Evolutionary conservation across 2,113 vertebrate genomes (phyloP).

Genomic region (Pseudopodoces humilis): DNA sequence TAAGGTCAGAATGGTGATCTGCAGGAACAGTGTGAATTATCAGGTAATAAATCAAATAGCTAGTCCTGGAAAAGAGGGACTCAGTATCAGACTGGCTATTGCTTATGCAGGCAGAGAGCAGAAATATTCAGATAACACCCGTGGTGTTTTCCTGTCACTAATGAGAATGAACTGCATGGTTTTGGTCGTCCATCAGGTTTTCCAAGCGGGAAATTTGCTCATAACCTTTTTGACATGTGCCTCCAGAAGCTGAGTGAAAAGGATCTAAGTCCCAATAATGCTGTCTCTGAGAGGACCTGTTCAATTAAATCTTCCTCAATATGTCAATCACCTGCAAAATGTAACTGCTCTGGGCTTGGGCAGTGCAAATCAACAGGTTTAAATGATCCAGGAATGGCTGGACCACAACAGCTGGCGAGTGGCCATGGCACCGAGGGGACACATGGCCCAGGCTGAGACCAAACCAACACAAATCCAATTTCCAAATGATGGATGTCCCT

Average conservation of each 20-base stretch:
- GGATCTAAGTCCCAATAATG: not conserved
- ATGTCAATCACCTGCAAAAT: not conserved
- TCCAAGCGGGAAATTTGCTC: not conserved
- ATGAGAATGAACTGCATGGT: not conserved
- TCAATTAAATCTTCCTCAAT: not conserved
- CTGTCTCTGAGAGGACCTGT: not conserved
- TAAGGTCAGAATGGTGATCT: not conserved
- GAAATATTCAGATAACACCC: not conserved
- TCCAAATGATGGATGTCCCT: not conserved
- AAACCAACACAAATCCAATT: not conserved
- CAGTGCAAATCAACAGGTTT: not conserved
- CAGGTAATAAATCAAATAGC: not conserved
- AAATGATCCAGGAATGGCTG: not conserved
- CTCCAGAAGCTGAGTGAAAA: not conserved
- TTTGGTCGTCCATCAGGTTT: not conserved
- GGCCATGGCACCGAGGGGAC: accelerated
- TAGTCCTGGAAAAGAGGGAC: not conserved
- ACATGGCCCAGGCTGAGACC: not conserved
- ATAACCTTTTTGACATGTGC: not conserved
- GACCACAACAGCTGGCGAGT: not conserved
- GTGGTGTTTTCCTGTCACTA: not conserved
- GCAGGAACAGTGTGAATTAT: not conserved
- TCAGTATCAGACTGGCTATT: not conserved
- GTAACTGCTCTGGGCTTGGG: not conserved
- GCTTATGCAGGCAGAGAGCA: not conserved